Percentiles rank a stretch among this genome's conserved stretches.
Conservation (phyloP, 2,888 invertebrate genomes). For the Erebia palarica region DNA sequence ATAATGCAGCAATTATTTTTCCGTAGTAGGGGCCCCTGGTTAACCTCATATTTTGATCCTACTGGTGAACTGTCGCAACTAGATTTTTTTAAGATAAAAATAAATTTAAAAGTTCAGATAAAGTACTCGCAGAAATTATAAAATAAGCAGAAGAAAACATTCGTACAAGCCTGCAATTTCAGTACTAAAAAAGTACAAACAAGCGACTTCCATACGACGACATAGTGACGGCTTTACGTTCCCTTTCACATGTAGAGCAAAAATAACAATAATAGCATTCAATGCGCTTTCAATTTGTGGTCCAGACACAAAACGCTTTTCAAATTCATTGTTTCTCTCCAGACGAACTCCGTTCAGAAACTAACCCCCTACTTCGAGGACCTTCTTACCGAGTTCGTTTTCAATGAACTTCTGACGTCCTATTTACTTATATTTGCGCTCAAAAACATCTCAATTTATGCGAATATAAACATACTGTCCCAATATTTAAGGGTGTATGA, state of each 20-base stretch:
- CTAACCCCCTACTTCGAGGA: slow-evolving; percentile 67
- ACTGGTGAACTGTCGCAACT: too few relatives aligned
- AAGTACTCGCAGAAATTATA: background rate
- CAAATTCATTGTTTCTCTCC: slow-evolving; percentile 68
- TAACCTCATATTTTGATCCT: too few relatives aligned
- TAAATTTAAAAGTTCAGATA: background rate
- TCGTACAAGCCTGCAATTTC: background rate
- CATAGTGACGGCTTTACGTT: slow-evolving; percentile 38
- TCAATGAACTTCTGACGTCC: slow-evolving; percentile 70
- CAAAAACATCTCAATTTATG: slow-evolving; percentile 1
- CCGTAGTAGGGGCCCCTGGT: too few relatives aligned
- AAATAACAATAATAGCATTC: slow-evolving; percentile 50
- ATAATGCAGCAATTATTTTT: too few relatives aligned
- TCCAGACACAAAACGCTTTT: slow-evolving; percentile 70
- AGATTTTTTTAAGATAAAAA: too few relatives aligned
- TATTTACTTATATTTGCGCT: slow-evolving; percentile 46
- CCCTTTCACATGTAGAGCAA: slow-evolving; percentile 48
- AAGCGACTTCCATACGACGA: slow-evolving; percentile 34
- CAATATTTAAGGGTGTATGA: slow-evolving; percentile 8
- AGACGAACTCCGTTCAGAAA: slow-evolving; percentile 57
- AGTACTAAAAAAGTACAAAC: slow-evolving; percentile 10
- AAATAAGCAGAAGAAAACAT: background rate
- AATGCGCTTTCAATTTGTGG: slow-evolving; percentile 49
- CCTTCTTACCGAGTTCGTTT: slow-evolving; percentile 69
- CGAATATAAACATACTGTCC: slow-evolving; percentile 18